These are phyloP conservation scores for Callyntrura sp. DNA, from an alignment of 2,888 invertebrate genomes.

Conservation along the genomic window DNA sequence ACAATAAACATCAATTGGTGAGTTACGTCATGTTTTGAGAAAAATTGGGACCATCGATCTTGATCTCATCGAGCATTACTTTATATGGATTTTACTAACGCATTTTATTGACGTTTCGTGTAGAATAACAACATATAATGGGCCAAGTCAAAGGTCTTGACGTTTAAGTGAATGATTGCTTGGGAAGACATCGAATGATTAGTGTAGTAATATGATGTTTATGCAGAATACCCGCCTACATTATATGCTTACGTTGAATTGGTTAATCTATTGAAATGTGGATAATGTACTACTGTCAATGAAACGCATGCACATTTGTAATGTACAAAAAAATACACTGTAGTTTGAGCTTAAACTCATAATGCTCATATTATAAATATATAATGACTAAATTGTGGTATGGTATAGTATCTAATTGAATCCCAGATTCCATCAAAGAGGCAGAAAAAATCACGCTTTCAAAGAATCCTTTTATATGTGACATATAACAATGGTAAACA, in stretches of 20 bases:
- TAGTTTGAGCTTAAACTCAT: slow-evolving; percentile 13
- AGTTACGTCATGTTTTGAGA: not conserved
- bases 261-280: not conserved
- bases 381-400: not conserved
- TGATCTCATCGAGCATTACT: slow-evolving; percentile 1
- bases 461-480: not conserved
- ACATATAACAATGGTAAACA: not conserved
- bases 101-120: slow-evolving; percentile 14
- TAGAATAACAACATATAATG: slow-evolving; percentile 24
- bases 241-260: not conserved
- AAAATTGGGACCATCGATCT: slow-evolving; percentile 18
- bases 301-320: not conserved
- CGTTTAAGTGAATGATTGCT: slow-evolving; percentile 40
- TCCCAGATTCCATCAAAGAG: slow-evolving; percentile 35
- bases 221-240: too few relatives aligned
- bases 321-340: not conserved
- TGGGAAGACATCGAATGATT: slow-evolving; percentile 18
- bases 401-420: not conserved
- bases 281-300: not conserved
- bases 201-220: too few relatives aligned
- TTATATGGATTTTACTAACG: not conserved
- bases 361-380: slow-evolving; percentile 15
- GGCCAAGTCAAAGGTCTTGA: slow-evolving; percentile 64
- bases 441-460: slow-evolving; percentile 49
- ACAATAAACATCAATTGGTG: too few relatives aligned